Base-by-base conservation (phyloP, 1,140 invertebrate species). In the Apocrypta bakeri region DNA sequence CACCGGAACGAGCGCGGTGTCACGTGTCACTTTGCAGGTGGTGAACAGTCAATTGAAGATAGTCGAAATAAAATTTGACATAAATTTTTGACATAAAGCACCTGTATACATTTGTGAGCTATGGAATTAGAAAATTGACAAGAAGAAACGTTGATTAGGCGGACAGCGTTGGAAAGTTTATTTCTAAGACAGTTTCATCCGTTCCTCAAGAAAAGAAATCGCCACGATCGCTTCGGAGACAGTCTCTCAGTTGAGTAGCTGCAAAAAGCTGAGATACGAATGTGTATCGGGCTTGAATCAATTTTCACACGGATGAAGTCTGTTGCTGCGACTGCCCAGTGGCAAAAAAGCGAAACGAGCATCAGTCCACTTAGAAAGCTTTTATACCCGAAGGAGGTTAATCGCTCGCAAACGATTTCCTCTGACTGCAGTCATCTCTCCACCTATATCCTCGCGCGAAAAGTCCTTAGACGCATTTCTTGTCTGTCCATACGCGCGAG, bases 331-430 rank as follows among this genome's bases (percentile, higher is more conserved):
- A 71, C 14, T 14, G 8, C 29, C 17, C 24, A 14, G 64, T 4
- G 1, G 69, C 8, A 29, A 71, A 71, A 33, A 71, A 71, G 29
- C 25, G 14, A 24, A 68, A 68, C 25, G 11, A 68, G 69, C 25
- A 33, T 27, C 69, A 72, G 69, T 31, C 33, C 69, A 37, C 33
- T 72, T 72, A 72, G 69, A 72, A 37, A 72, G 72, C 72, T 71
- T 37, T 71, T 71, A 71, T 71, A 17, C 31, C 72, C 40, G n/a
- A 75, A 75, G 17, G 73, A 75, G 73, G 73, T 75, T 75, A 75
- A 75, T 75, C 73, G 48, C 48, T 75, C 73, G 48, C 31, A 75
- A 75, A 75, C 48, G 42, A 75, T 75, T 75, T 75, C 73, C 73
- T 79, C n/a, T 9, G 31, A 24, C 61, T 29, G 33, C 7, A 37